These are phyloP conservation scores for Rhinogobius similis DNA, from an alignment of 2,113 vertebrate genomes.

Conservation along the genomic window DNA sequence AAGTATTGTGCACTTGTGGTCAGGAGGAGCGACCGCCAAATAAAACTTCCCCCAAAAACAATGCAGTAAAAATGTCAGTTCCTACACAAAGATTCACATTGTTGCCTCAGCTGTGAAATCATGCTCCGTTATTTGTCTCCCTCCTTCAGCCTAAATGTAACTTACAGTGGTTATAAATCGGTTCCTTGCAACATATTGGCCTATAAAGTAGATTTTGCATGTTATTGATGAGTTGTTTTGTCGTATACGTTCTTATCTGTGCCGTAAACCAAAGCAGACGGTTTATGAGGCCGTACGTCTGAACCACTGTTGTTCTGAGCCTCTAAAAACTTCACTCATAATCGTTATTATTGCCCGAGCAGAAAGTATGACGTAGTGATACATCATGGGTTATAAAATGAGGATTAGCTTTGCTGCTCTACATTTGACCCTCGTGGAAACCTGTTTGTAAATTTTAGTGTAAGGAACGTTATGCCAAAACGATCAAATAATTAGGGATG, in stretches of 20 bases:
- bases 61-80: conserved; percentile 2
- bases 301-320: conserved; percentile 10
- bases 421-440: not conserved
- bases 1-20: conserved; percentile 9
- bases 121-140: not conserved
- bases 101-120: not conserved
- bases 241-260: conserved; percentile 10
- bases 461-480: too few relatives aligned
- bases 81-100: not conserved
- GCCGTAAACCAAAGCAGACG: conserved; percentile 3
- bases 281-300: conserved; percentile 1
- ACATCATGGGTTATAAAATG: not conserved
- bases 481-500: too few relatives aligned
- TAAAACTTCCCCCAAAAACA: conserved; percentile 5
- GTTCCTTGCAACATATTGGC: not conserved
- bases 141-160: not conserved
- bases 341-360: conserved; percentile 47
- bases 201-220: conserved; percentile 16
- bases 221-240: conserved; percentile 27
- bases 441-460: too few relatives aligned
- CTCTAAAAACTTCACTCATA: conserved; percentile 48
- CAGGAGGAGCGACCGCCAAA: not conserved
- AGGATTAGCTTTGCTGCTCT: not conserved
- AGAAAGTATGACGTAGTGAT: conserved; percentile 13
- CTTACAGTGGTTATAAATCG: not conserved